Evolutionary conservation across 2,888 invertebrate genomes (phyloP).

Genomic region (Brachyopa scutellaris): DNA sequence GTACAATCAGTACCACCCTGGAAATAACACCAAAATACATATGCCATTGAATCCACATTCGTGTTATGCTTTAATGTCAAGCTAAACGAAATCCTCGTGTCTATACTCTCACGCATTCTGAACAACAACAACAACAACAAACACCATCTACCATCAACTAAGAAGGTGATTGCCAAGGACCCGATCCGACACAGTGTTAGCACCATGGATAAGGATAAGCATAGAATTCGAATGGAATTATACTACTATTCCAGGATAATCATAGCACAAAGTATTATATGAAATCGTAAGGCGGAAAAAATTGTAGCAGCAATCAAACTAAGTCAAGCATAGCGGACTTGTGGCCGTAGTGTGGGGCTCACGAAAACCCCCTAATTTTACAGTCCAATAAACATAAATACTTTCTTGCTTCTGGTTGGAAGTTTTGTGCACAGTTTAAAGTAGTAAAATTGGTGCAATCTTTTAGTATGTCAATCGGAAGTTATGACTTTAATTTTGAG

Average conservation of each 20-base stretch:
- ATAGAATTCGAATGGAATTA: background rate
- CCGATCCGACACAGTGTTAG: background rate
- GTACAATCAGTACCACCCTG: background rate
- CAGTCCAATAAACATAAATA: conserved; percentile 1
- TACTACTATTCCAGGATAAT: background rate
- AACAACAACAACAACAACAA: background rate
- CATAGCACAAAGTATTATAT: conserved; percentile 2
- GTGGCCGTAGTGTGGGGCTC: background rate
- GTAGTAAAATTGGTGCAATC: conserved; percentile 10
- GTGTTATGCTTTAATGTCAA: background rate
- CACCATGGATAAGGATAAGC: background rate
- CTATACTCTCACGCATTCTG: background rate
- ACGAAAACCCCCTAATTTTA: conserved; percentile 13
- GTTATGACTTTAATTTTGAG: conserved; percentile 31
- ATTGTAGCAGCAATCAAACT: conserved; percentile 12
- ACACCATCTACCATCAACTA: background rate
- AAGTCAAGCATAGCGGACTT: conserved; percentile 5
- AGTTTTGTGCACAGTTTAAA: conserved; percentile 2
- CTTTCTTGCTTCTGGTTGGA: background rate
- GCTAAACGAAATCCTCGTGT: background rate
- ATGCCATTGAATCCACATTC: conserved; percentile 5
- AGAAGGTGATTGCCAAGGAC: conserved; percentile 11
- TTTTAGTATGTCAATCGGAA: conserved; percentile 24
- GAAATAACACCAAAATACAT: background rate
- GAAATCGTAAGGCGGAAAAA: background rate